Conservation (phyloP, 2,888 invertebrate species). For the Drosophila prostipennis region DNA sequence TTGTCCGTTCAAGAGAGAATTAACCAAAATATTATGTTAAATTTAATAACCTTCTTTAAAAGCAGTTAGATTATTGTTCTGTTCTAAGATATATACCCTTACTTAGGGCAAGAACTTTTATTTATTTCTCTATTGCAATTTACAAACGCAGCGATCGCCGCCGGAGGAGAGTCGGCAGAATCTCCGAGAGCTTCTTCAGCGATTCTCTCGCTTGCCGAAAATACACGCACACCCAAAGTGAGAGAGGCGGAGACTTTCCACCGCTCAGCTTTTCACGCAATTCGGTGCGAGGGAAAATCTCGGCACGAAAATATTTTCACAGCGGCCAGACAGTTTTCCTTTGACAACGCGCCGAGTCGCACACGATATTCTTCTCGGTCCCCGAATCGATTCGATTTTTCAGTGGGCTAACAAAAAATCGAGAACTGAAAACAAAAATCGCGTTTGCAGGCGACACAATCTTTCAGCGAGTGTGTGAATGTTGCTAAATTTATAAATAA, state of each 20-base stretch:
- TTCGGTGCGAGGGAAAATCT: conserved; percentile 54
- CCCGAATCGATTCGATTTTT: conserved; percentile 18
- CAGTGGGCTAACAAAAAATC: conserved; percentile 27
- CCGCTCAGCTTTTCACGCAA: conserved; percentile 47
- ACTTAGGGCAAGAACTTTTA: conserved; percentile 36
- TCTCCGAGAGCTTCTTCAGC: conserved; percentile 25
- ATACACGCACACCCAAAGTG: conserved; percentile 29
- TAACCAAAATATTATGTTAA: too few relatives aligned
- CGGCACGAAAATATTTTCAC: conserved; percentile 62
- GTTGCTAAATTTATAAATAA: conserved; percentile 78
- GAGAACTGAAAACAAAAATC: conserved; percentile 28
- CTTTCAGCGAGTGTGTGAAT: conserved; percentile 26
- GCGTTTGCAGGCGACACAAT: conserved; percentile 57
- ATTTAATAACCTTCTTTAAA: not conserved
- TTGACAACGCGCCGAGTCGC: conserved; percentile 82
- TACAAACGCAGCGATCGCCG: conserved; percentile 51
- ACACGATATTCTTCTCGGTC: conserved; percentile 50
- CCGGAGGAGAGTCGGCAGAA: conserved; percentile 23
- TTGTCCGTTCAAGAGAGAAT: not conserved
- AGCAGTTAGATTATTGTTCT: not conserved
- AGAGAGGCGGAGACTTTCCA: conserved; percentile 18
- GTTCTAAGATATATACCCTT: not conserved
- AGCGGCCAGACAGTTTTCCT: conserved; percentile 74
- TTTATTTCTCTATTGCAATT: conserved; percentile 69
- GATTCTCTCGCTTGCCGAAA: conserved; percentile 36